Base-by-base conservation (phyloP, 2,113 vertebrate species). In the Hoplias malabaricus region DNA sequence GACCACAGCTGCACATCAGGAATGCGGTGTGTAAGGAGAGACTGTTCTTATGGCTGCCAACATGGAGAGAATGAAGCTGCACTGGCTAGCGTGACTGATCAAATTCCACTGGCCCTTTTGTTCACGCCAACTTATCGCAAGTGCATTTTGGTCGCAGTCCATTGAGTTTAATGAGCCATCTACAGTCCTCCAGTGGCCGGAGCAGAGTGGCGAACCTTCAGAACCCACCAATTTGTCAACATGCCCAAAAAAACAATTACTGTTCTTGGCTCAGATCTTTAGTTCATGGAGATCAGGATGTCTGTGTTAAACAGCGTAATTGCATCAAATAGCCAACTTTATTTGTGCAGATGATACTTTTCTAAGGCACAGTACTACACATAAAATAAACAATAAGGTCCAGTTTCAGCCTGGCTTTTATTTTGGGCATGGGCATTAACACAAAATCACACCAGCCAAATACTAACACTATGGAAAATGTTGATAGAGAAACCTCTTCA, bases 1-100 rank as follows among this genome's bases (percentile, higher is more conserved):
- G 83, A 80, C 83, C 75, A 59, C 89, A 90, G 88, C 86, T 90
- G 88, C 86, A 84, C 54, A 19, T 9, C 53, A 83, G 86, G 88
- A 90, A 88, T 86, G 82, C 84, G 68, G 80, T 77, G 80, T 85
- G 86, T 83, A 75, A 16, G 34, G 73, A 59, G 83, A 80, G 81
- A 73, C 69, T 67, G 86, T 87, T 87, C 57, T 19, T 36, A 78
- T 87, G 84, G 73, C 77, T 79, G 84, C 68, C 79, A 48, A 72
- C 69, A 82, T 65, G 69, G 61, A 84, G 72, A 43, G 29, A 79
- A 79, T 14, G 1, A 74, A 33, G 73, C 68, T 67, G 80, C 34
- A 69, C 27, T 16, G 27, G 74, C 78, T 53, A 43, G 73, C 12
- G 43, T 23, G 46, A 50, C 38, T 59, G 62, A 82, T 77, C 54